Conservation (phyloP, 1,140 invertebrate genomes). For the Whitmania pigra region DNA sequence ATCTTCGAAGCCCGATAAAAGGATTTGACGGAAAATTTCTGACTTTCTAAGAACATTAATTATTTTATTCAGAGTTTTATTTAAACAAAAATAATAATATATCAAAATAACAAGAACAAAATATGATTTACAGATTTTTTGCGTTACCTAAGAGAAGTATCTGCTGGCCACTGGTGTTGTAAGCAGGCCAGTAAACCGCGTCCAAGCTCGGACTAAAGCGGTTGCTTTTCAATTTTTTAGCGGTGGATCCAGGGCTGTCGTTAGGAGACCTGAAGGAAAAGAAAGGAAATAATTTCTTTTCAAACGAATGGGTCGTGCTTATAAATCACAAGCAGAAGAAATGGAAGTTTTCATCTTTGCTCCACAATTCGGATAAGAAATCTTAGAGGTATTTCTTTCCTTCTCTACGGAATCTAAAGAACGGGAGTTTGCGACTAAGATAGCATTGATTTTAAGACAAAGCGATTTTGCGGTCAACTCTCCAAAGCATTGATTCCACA, state of each 20-base stretch:
- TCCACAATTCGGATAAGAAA: no score
- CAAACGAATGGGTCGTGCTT: no score
- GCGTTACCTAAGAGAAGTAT: not conserved
- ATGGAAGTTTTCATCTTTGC: no score
- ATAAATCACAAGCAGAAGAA: no score
- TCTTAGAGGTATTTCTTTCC: no score
- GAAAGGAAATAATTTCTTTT: no score
- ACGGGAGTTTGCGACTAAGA: no score
- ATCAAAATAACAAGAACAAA: not conserved
- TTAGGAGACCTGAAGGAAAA: conserved; percentile 8
- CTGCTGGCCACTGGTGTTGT: not conserved
- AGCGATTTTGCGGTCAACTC: no score
- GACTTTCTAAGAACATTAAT: no score
- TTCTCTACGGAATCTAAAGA: no score
- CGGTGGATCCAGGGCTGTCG: not conserved
- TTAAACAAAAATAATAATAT: not conserved
- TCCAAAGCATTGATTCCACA: no score
- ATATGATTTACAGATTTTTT: not conserved
- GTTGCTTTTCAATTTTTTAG: conserved; percentile 1
- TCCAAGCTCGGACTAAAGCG: not conserved
- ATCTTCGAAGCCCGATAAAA: conserved; percentile 85
- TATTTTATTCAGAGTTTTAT: not conserved
- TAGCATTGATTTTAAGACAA: no score
- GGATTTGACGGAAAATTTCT: conserved; percentile 52
- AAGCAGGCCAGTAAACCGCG: not conserved